Base-by-base conservation (phyloP, 2,797 vertebrate genomes). In the Miichthys miiuy region DNA sequence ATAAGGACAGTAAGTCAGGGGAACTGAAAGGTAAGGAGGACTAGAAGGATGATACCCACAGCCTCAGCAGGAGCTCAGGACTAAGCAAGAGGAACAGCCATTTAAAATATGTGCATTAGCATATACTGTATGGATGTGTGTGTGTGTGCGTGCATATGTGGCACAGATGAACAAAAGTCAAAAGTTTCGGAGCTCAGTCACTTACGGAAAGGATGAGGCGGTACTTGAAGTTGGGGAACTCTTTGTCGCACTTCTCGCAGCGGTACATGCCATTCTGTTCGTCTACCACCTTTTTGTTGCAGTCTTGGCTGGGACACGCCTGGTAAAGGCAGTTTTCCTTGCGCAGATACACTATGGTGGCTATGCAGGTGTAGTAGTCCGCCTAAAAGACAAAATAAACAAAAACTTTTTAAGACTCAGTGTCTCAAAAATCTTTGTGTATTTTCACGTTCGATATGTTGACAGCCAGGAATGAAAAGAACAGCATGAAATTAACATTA, bases 251-350 rank as follows among this genome's bases (percentile, higher is more conserved):
- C 90, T 99, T 99, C 73, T 99, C 98, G 20, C 98, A 99, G 70
- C 98, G 97, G 86, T 92, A 99, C 82, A 98, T 95, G 58, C 98
- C 98, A 0, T 99, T 99, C 23, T 99, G 97, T 54, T 98, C 97
- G 92, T 99, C 98, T 20, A 99, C 93, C 94, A 99, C 97, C 89
- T 99, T 99, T 87, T 99, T 99, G 86, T 98, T 98, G 95, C 98
- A 99, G 72, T 99, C 97, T 82, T 95, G 96, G 84, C 94, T 96
- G 12, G 96, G 97, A 82, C 98, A 99, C 2, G 98, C 98, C 94
- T 98, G 96, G 94, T 99, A 99, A 88, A 99, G 93, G 79, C 96
- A 99, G 91, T 97, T 98, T 78, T 99, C 98, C 84, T 99, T 99
- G 42, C 96, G 95, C 88, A 99, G 95, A 91, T 96, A 98, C 61